Conservation (phyloP, 2,797 vertebrate genomes). For the Macroramphosus scolopax region DNA sequence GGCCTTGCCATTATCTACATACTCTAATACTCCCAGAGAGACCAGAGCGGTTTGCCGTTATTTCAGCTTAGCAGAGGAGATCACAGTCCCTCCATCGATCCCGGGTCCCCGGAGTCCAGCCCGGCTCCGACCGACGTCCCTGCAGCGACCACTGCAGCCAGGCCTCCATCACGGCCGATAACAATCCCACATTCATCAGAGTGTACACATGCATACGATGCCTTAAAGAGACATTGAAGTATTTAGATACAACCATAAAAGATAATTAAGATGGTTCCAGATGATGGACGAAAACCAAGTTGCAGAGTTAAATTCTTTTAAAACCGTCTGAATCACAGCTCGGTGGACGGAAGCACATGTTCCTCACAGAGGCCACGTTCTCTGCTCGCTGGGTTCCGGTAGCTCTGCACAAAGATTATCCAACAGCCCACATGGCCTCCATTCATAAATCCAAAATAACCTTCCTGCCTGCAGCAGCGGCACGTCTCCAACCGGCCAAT, state of each 20-base stretch:
- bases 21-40: slow-evolving; percentile 56
- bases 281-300: too few species aligned
- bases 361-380: slow-evolving; percentile 2
- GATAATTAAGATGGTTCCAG: too few species aligned
- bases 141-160: slow-evolving; percentile 5
- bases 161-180: slow-evolving; percentile 33
- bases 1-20: slow-evolving; percentile 35
- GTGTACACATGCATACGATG: too few species aligned
- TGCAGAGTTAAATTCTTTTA: too few species aligned
- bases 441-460: slow-evolving; percentile 54
- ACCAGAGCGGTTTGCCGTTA: slow-evolving; percentile 39
- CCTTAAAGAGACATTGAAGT: too few species aligned
- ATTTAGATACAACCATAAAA: too few species aligned
- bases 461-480: slow-evolving; percentile 25
- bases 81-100: slow-evolving; percentile 47
- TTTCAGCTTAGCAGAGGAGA: slow-evolving; percentile 47
- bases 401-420: slow-evolving; percentile 34
- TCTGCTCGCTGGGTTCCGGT: slow-evolving; percentile 1
- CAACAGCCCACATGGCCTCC: slow-evolving; percentile 40
- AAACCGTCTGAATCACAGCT: slow-evolving; percentile 2
- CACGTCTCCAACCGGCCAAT: slow-evolving; percentile 44
- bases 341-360: slow-evolving; percentile 1
- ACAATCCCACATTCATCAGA: slow-evolving; percentile 38
- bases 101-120: slow-evolving; percentile 31
- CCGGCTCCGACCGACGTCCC: slow-evolving; percentile 13